Evolutionary conservation across 2,888 invertebrate genomes (phyloP), one percentile per base, ranked within the genome.

Genomic region (Synanthedon myopaeformis): DNA sequence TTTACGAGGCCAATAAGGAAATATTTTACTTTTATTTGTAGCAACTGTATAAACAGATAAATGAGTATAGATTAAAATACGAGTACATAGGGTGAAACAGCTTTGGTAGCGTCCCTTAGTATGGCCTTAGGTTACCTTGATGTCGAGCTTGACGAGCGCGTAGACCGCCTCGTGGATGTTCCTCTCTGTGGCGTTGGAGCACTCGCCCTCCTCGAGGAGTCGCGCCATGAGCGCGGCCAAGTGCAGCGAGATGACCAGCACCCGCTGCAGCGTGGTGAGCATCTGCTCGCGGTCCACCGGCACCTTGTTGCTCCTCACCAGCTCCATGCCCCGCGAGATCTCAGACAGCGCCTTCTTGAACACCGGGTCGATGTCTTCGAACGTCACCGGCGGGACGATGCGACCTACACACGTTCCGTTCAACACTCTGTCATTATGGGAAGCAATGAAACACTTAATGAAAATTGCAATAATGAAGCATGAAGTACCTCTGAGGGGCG

Each of bases 181-280:
- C 51, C 79, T 76, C 48, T 89, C 84, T 55, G 90, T 85, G 1
- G 88, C 83, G 14, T 82, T 84, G 3, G 83, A 79, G 53, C 81
- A 82, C 2, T 80, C 88, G 0, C 89, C 89, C 53, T 91, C 89
- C 13, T 91, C 91, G 52, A 92, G 75, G 57, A 92, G 74, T 51
- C 91, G 88, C 10, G 94, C 92, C 72, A 95, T 85, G 52, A 96
- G 79, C 64, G 93, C 94, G 4, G 94, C 94, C 57, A 96, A 85
- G 73, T 97, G 96, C 63, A 97, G 85, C 2, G 95, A 93, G 66
- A 96, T 95, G 51, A 96, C 92, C 60, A 97, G 88, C 52, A 96
- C 94, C 61, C 96, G 90, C 69, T 96, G 95, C 57, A 96, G 88
- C 58, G 95, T 92, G 48, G 85, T 80, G 49, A 90, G 73, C 0